Conservation (phyloP, 2,888 invertebrate genomes). For the Luperina testacea region DNA sequence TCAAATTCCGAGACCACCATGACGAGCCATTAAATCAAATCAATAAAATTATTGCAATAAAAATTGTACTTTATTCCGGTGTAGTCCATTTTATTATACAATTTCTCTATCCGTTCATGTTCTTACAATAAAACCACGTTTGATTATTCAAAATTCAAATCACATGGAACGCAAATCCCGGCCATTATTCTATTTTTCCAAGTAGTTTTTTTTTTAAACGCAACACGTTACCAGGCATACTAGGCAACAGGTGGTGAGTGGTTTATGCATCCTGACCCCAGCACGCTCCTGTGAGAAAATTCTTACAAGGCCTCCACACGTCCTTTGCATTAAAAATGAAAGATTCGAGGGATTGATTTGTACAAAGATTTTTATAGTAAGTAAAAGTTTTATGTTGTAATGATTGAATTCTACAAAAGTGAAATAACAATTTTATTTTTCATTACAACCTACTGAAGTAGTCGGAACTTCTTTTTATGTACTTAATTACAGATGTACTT, state of each 20-base stretch:
- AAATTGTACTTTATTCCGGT: slow-evolving; percentile 1
- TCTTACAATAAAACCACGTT: slow-evolving; percentile 27
- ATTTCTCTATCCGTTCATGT: slow-evolving; percentile 16
- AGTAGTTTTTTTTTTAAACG: slow-evolving; percentile 66
- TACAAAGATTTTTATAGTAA: slow-evolving; percentile 34
- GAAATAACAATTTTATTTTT: not conserved
- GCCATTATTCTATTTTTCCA: slow-evolving; percentile 66
- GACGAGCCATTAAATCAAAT: slow-evolving; percentile 6
- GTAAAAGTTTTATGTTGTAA: slow-evolving; percentile 3
- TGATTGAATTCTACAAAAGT: not conserved
- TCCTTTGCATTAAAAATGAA: slow-evolving; percentile 51
- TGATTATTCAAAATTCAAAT: slow-evolving; percentile 61
- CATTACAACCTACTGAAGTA: not conserved
- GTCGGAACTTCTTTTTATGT: not conserved
- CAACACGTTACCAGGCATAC: slow-evolving; percentile 40
- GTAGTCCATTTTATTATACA: slow-evolving; percentile 1
- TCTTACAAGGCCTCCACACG: slow-evolving; percentile 56
- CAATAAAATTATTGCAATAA: slow-evolving; percentile 11
- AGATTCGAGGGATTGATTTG: slow-evolving; percentile 28
- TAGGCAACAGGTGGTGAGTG: slow-evolving; percentile 71
- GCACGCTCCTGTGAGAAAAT: slow-evolving; percentile 73
- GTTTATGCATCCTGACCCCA: slow-evolving; percentile 78
- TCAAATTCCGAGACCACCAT: slow-evolving; percentile 4
- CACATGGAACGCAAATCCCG: slow-evolving; percentile 58
- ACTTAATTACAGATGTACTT: not conserved